phyloP scores from a whole-genome alignment of 2,797 vertebrate genomes.

The Gephyroberyx darwinii region DNA sequence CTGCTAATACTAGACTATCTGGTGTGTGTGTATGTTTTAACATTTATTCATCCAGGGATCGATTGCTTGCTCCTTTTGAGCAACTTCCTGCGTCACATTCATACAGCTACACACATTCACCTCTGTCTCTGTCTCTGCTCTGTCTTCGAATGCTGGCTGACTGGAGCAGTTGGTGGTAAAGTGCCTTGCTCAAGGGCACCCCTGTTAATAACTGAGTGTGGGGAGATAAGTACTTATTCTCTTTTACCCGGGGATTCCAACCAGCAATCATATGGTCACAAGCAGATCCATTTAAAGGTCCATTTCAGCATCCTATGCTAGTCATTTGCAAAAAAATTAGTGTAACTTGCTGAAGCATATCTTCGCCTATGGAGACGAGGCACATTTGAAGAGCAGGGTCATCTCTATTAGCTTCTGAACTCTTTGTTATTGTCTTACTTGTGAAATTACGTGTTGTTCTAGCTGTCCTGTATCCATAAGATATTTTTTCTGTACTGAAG shows the following conservation, averaged over 20 bases:
- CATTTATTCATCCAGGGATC: slow-evolving; percentile 24
- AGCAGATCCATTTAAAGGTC: slow-evolving; percentile 10
- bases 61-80: slow-evolving; percentile 15
- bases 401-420: too few species aligned
- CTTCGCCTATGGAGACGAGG: too few species aligned
- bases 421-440: too few species aligned
- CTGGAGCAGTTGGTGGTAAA: slow-evolving; percentile 34
- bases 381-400: too few species aligned
- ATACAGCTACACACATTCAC: background rate
- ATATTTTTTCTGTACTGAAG: too few species aligned
- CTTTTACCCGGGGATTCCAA: background rate
- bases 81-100: slow-evolving; percentile 28
- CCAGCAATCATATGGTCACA: background rate
- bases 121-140: too few species aligned
- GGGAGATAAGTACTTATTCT: background rate
- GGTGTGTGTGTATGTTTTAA: slow-evolving; percentile 21
- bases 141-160: slow-evolving; percentile 38
- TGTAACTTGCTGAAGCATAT: too few species aligned
- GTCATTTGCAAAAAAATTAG: too few species aligned
- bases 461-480: too few species aligned
- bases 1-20: background rate
- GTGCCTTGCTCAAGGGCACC: slow-evolving; percentile 35
- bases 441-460: too few species aligned
- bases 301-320: background rate
- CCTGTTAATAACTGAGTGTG: slow-evolving; percentile 26